These are phyloP conservation scores for Catamblyrhynchus diadema DNA, from an alignment of 2,797 vertebrate genomes.

Conservation along the genomic window DNA sequence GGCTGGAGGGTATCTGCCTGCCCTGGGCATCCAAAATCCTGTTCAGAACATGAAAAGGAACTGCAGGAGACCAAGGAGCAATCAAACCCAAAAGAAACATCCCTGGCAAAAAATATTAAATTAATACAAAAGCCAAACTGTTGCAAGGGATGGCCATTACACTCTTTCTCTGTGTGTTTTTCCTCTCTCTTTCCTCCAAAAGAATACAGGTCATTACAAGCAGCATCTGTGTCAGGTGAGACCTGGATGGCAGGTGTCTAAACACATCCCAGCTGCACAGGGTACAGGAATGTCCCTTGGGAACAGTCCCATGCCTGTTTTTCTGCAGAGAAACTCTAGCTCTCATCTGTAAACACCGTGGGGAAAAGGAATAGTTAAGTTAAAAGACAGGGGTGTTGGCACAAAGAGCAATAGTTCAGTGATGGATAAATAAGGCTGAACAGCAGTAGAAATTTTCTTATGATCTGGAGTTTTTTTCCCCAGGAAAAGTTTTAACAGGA, in stretches of 20 bases:
- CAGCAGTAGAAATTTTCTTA: background rate
- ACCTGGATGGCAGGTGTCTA: background rate
- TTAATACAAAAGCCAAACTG: background rate
- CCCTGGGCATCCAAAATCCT: background rate
- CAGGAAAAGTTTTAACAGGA: background rate
- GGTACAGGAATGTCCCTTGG: background rate
- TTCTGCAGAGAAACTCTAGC: background rate
- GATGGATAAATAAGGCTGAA: background rate
- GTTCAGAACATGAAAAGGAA: background rate
- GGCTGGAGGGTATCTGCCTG: background rate
- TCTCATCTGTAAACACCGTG: accelerated
- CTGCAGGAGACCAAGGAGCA: background rate
- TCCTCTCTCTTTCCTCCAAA: background rate
- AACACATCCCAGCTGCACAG: background rate
- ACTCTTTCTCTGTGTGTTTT: background rate
- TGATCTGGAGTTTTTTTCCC: background rate
- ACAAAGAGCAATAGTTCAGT: background rate
- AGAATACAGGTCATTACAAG: background rate
- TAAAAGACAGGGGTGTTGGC: accelerated
- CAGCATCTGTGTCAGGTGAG: background rate
- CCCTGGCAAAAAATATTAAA: background rate
- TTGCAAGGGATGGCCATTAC: background rate
- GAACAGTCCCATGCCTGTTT: background rate
- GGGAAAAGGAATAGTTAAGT: background rate
- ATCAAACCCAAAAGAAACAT: background rate